Evolutionary conservation across 2,797 vertebrate species (phyloP).

Genomic region (Urosaurus nigricauda): DNA sequence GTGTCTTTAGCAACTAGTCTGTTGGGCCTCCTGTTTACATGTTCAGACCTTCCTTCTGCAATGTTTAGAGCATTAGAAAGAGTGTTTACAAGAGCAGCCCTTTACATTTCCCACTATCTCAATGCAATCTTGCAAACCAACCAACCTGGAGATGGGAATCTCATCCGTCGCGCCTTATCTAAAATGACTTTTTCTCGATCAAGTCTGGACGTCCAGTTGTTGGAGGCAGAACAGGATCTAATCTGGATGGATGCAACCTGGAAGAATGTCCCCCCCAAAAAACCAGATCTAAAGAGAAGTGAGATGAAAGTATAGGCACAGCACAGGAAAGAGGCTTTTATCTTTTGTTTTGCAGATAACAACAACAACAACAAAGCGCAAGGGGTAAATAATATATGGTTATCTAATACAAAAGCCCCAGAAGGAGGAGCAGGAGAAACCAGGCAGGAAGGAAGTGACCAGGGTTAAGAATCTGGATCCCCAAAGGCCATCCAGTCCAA

Average conservation of each 20-base stretch:
- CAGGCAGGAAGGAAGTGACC: background rate
- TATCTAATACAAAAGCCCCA: slow-evolving; percentile 48
- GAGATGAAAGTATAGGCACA: slow-evolving; percentile 62
- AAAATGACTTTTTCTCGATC: slow-evolving; percentile 65
- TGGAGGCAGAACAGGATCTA: slow-evolving; percentile 61
- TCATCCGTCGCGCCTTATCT: slow-evolving; percentile 67
- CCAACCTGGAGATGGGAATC: slow-evolving; percentile 62
- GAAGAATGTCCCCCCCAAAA: slow-evolving; percentile 47
- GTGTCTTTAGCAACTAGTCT: background rate
- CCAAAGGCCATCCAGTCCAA: too few relatives aligned
- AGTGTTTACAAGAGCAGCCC: slow-evolving; percentile 16
- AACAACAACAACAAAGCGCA: slow-evolving; percentile 13
- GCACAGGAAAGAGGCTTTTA: slow-evolving; percentile 65
- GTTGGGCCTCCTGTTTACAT: background rate
- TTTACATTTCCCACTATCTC: slow-evolving; percentile 59
- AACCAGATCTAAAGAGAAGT: slow-evolving; percentile 74
- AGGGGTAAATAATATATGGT: slow-evolving; percentile 59
- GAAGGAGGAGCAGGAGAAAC: background rate
- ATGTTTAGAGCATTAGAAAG: slow-evolving; percentile 12
- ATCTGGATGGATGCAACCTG: slow-evolving; percentile 46
- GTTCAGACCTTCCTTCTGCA: background rate
- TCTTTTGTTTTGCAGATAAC: slow-evolving; percentile 38
- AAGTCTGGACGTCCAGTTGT: slow-evolving; percentile 63
- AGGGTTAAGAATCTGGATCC: background rate
- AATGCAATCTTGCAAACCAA: slow-evolving; percentile 56